phyloP scores from a whole-genome alignment of 1,140 invertebrate species.

The Papilio glaucus region DNA sequence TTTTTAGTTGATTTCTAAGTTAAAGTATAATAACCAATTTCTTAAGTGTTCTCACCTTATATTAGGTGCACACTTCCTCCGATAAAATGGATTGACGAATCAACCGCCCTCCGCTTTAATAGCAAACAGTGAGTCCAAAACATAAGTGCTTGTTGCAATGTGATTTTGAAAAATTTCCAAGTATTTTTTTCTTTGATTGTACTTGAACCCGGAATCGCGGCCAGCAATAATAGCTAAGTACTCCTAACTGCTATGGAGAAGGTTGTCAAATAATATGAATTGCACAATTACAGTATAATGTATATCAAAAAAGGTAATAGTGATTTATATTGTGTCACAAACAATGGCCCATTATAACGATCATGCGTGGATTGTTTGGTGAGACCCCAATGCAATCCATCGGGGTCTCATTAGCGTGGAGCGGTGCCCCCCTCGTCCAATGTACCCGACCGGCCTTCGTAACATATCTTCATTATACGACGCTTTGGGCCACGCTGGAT shows the following conservation, averaged over 20 bases:
- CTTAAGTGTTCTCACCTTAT: background rate
- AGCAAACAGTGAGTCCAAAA: no score
- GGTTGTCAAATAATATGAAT: background rate
- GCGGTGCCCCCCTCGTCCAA: background rate
- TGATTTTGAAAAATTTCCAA: no score
- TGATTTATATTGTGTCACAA: slow-evolving; percentile 12
- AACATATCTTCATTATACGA: slow-evolving; percentile 9
- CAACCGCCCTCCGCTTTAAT: no score
- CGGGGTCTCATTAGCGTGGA: background rate
- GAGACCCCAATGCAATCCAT: no score
- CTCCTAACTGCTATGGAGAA: no score
- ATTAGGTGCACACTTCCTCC: background rate
- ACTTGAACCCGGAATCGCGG: background rate
- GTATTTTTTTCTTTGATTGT: background rate
- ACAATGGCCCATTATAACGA: slow-evolving; percentile 23
- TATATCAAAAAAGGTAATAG: slow-evolving; percentile 8
- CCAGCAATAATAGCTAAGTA: background rate
- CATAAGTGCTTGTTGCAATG: no score
- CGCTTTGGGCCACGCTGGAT: background rate
- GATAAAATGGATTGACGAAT: no score
- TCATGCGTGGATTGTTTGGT: slow-evolving; percentile 19
- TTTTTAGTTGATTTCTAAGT: no score
- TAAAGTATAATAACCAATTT: no score
- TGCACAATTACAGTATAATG: background rate
- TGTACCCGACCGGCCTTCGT: background rate